Conservation (phyloP, 2,888 invertebrate species). For the Trachelus tabidus region DNA sequence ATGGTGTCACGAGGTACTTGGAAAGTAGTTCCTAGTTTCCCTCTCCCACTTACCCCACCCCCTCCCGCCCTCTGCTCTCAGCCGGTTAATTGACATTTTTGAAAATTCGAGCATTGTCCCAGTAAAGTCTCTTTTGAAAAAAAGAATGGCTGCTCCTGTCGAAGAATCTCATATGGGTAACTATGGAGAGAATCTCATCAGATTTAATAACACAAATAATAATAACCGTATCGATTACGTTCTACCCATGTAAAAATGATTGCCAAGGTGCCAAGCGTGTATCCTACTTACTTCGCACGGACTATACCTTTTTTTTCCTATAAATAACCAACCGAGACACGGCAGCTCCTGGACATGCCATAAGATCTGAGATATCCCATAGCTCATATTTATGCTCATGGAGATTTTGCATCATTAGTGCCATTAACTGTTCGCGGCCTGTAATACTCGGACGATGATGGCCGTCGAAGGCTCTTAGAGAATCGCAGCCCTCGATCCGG, state of each 20-base stretch:
- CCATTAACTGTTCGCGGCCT: constrained; percentile 61
- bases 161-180: too few species aligned
- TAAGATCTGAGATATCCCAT: constrained; percentile 60
- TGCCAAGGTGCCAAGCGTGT: neutral
- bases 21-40: neutral
- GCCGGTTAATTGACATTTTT: neutral
- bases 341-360: constrained; percentile 46
- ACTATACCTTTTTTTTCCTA: constrained; percentile 11
- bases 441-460: constrained; percentile 40
- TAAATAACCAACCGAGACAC: constrained; percentile 51
- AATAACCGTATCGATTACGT: neutral
- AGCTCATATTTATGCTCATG: constrained; percentile 62
- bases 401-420: constrained; percentile 66
- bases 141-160: neutral
- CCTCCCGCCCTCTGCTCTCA: too few species aligned
- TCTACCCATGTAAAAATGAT: neutral
- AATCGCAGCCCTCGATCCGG: neutral
- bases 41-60: neutral
- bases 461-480: neutral
- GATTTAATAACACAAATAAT: neutral
- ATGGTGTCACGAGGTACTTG: neutral
- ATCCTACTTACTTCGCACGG: neutral
- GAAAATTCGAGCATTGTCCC: neutral
- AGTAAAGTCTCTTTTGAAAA: neutral
- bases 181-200: too few species aligned